These are phyloP conservation scores for Drosophila equinoxialis DNA, from an alignment of 1,140 invertebrate species.

Conservation along the genomic window DNA sequence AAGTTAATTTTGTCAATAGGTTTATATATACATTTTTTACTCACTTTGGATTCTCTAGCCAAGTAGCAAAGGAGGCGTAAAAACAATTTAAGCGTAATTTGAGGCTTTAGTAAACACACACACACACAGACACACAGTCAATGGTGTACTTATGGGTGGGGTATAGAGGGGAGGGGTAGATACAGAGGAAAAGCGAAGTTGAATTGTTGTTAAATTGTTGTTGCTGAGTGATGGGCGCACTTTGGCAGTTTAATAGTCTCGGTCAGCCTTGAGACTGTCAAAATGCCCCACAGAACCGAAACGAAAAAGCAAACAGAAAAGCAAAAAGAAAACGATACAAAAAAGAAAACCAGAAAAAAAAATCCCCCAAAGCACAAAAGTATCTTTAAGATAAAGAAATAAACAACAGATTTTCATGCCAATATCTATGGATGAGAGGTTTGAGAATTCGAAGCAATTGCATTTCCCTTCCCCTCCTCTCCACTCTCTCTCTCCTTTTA, in stretches of 20 bases:
- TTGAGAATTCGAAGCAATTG: slow-evolving; percentile 3
- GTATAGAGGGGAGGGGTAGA: neutral
- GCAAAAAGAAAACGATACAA: neutral
- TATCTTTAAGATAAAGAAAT: slow-evolving; percentile 12
- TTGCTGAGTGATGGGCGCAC: slow-evolving; percentile 63
- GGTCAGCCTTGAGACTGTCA: slow-evolving; percentile 19
- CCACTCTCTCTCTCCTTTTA: neutral
- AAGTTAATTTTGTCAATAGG: slow-evolving; percentile 48
- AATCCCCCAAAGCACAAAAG: neutral
- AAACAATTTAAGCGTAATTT: slow-evolving; percentile 80
- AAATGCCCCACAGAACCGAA: slow-evolving; percentile 2
- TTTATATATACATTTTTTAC: slow-evolving; percentile 55
- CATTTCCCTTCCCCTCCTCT: neutral
- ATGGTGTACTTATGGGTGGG: slow-evolving; percentile 2
- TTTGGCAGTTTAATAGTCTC: slow-evolving; percentile 73
- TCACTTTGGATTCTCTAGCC: slow-evolving; percentile 21
- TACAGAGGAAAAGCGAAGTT: slow-evolving; percentile 12
- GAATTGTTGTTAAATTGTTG: slow-evolving; percentile 42
- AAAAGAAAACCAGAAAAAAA: slow-evolving; percentile 19
- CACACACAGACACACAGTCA: slow-evolving; percentile 23
- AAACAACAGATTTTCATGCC: slow-evolving; percentile 12
- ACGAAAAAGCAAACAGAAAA: neutral
- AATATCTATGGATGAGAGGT: slow-evolving; percentile 5
- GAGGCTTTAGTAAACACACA: slow-evolving; percentile 71
- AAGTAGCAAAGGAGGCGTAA: slow-evolving; percentile 52